Evolutionary conservation across 2,888 invertebrate species (phyloP), one percentile per base, ranked within the genome.

Genomic region (Smittia aterrima): DNA sequence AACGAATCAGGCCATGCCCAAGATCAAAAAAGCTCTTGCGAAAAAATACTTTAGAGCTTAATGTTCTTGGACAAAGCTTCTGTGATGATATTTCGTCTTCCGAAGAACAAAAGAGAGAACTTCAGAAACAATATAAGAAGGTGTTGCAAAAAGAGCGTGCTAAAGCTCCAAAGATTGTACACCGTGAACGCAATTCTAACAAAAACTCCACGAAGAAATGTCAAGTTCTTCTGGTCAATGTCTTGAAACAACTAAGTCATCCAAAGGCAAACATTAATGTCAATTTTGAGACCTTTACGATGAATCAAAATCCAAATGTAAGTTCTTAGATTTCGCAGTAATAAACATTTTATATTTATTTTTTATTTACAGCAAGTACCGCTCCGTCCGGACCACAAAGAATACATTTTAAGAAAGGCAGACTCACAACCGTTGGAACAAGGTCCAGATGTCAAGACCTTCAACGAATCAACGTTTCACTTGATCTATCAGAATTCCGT

Each of bases 401-500:
- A 47, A n/a, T 11, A n/a, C 16, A 11, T 47, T 3, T 11, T 47
- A 16, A 11, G 2, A n/a, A 6, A 16, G 13, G 47, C 13, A 3
- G 47, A 47, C 47, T n/a, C 27, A 22, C 16, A 1, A 25, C 64
- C n/a, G n/a, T n/a, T n/a, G n/a, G n/a, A n/a, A n/a, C n/a, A n/a
- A n/a, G n/a, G n/a, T n/a, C n/a, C n/a, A n/a, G n/a, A n/a, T n/a
- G n/a, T n/a, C n/a, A n/a, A n/a, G 3, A 16, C 24, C 64, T 4
- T 64, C 16, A 13, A 27, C 27, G 7, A 64, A 24, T 27, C 64
- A 64, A 64, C 64, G 20, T 64, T 64, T 25, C 64, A 64, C 16
- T 3, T 72, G 1, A 32, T 72, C 32, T 62, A 38, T n/a, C 62
- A 72, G 3, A 72, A 62, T 24, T 62, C 32, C 27, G 72, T 72